A percentile compares a stretch with the other conserved stretches of the same genome.
Conservation (phyloP, 2,888 invertebrate species). For the Sphaerophoria rueppellii region DNA sequence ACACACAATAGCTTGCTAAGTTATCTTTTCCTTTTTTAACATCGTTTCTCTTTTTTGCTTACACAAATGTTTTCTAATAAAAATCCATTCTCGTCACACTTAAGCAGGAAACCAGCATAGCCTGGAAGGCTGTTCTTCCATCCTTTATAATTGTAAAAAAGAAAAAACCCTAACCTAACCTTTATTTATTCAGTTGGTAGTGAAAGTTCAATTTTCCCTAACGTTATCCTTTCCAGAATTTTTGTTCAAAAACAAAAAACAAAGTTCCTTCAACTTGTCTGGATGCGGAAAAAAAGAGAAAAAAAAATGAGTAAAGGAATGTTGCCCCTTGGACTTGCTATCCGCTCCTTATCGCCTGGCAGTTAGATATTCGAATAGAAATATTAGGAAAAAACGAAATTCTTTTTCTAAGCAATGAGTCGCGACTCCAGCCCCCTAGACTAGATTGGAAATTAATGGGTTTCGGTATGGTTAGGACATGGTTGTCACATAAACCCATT, state of each 20-base stretch:
- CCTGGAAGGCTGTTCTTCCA: constrained; percentile 24
- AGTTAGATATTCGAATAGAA: constrained; percentile 81
- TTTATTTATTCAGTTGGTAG: constrained; percentile 21
- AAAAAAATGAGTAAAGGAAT: constrained; percentile 41
- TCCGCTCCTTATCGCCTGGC: constrained; percentile 77
- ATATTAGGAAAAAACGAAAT: constrained; percentile 78
- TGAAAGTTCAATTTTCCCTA: constrained; percentile 39
- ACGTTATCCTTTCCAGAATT: neutral
- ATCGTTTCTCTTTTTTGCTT: constrained; percentile 35
- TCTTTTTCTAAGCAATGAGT: constrained; percentile 60
- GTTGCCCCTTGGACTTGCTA: constrained; percentile 52
- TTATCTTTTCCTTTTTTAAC: constrained; percentile 49
- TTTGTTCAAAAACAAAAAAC: no score
- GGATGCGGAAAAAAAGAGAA: neutral
- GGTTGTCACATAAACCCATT: constrained; percentile 73
- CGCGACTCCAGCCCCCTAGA: neutral
- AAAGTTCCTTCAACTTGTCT: neutral
- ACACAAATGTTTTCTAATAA: constrained; percentile 74
- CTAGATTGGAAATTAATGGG: neutral
- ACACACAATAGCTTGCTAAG: constrained; percentile 10
- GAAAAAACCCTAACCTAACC: neutral
- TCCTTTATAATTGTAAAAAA: constrained; percentile 29
- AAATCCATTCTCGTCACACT: constrained; percentile 81
- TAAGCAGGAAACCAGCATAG: constrained; percentile 76
- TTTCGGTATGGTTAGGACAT: neutral